These are phyloP conservation scores for Calephelis nemesis DNA, from an alignment of 1,140 invertebrate species.

Conservation along the genomic window DNA sequence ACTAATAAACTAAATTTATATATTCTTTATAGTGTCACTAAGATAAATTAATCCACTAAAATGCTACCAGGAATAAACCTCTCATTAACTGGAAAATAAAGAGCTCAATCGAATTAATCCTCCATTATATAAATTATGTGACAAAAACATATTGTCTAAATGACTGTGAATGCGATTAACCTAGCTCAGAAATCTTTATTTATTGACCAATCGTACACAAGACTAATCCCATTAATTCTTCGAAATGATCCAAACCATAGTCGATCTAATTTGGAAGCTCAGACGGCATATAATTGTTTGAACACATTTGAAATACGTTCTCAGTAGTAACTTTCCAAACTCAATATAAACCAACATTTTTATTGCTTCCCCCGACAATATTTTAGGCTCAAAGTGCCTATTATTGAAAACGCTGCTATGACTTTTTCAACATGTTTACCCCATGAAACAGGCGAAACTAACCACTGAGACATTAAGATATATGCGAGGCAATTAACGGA, in stretches of 20 bases:
- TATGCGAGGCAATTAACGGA: slow-evolving; percentile 65
- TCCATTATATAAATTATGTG: slow-evolving; percentile 60
- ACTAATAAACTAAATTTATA: slow-evolving; percentile 31
- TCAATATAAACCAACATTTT: slow-evolving; percentile 54
- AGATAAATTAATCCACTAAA: slow-evolving; percentile 33
- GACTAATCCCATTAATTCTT: slow-evolving; percentile 8
- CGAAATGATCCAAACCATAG: slow-evolving; percentile 21
- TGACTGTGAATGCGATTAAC: slow-evolving; percentile 49
- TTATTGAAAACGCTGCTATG: slow-evolving; percentile 51
- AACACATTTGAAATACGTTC: slow-evolving; percentile 1
- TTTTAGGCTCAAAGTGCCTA: slow-evolving; percentile 56
- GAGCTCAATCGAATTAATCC: slow-evolving; percentile 57
- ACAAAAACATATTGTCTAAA: slow-evolving; percentile 62
- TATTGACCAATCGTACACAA: slow-evolving; percentile 36
- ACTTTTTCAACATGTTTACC: slow-evolving; percentile 50
- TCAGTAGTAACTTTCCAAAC: slow-evolving; percentile 26
- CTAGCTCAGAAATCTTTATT: slow-evolving; percentile 55
- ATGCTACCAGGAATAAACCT: slow-evolving; percentile 46
- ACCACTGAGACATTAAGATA: slow-evolving; percentile 61
- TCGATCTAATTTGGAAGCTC: slow-evolving; percentile 11
- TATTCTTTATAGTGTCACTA: slow-evolving; percentile 29
- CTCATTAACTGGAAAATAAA: slow-evolving; percentile 46
- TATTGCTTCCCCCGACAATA: slow-evolving; percentile 59
- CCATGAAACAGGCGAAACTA: slow-evolving; percentile 41
- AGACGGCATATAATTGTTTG: slow-evolving; percentile 20